Conservation (phyloP, 2,888 invertebrate species). For the Megaustenia siamemsis region DNA sequence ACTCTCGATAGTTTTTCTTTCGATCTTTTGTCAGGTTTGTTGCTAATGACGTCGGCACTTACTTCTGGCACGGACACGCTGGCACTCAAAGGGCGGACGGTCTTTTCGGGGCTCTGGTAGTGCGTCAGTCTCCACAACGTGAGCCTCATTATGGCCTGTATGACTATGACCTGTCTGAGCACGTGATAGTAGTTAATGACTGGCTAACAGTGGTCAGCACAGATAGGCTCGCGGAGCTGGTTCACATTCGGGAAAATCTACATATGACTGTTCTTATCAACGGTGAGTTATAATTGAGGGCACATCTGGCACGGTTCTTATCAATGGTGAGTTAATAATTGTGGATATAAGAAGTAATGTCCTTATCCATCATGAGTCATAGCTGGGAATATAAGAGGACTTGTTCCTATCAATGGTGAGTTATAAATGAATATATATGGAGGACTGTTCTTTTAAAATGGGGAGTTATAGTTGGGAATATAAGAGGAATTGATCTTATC, state of each 20-base stretch:
- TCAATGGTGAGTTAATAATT: too few relatives aligned
- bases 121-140: slow-evolving; percentile 84
- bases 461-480: too few relatives aligned
- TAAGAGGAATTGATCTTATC: too few relatives aligned
- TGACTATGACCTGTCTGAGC: slow-evolving; percentile 93
- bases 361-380: too few relatives aligned
- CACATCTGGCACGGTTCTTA: too few relatives aligned
- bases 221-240: slow-evolving; percentile 90
- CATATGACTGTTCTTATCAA: slow-evolving; percentile 90
- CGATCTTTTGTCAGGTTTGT: slow-evolving; percentile 64
- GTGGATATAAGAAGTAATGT: too few relatives aligned
- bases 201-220: slow-evolving; percentile 87
- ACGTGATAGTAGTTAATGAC: slow-evolving; percentile 91
- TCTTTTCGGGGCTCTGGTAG: slow-evolving; percentile 70
- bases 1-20: not conserved
- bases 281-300: slow-evolving; percentile 82
- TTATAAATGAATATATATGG: too few relatives aligned
- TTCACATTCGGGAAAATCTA: slow-evolving; percentile 92
- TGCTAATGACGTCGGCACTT: slow-evolving; percentile 70
- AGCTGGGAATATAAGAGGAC: too few relatives aligned
- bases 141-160: slow-evolving; percentile 92
- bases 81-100: slow-evolving; percentile 75
- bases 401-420: too few relatives aligned
- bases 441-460: too few relatives aligned
- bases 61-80: slow-evolving; percentile 75